Evolutionary conservation across 2,888 invertebrate genomes (phyloP), one percentile per base, ranked within the genome.

Genomic region (Eupithecia subfuscata): DNA sequence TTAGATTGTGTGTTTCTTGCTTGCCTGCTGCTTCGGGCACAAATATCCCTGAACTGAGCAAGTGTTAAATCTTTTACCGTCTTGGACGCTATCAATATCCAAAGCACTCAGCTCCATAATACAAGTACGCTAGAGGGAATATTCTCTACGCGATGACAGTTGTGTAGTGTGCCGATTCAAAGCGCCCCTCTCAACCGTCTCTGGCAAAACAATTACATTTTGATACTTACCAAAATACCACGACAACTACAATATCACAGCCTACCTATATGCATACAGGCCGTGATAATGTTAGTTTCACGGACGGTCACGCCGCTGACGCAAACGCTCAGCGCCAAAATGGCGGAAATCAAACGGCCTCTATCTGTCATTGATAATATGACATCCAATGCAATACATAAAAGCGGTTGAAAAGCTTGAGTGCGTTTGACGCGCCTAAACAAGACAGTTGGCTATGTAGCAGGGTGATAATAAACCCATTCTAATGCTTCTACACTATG

Each of bases 1-100:
- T 96, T 68, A 95, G 91, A 80, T 79, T 95, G 48, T 95, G 95
- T 71, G 93, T 95, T 0, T 88, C 91, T 68, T 95, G 95, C 63
- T 82, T 86, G 22, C 80, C 87, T 68, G 77, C 84, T n/a, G 82
- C 60, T 6, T 85, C 80, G 85, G 80, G 34, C 64, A n/a, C 16
- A 18, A 34, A 64, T 8, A 2, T 9, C 18, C 18, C 34, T 18
- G 34, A 64, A 18, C 7, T 34, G 18, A 9, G 6, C 16, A 9
- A 56, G 7, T 64, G 30, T 16, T 64, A 34, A 64, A 34, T 34
- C 9, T 18, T 18, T 64, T 22, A 60, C 14, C 25, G 60, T 25
- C 60, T 22, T 60, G 14, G 25, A 60, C 1, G 5, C 60, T 60
- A 6, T 5, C 25, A 25, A 60, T 60, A 25, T 60, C 22, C 52